These are phyloP conservation scores for Augochlorella aurata DNA, from an alignment of 2,888 invertebrate genomes.

Conservation along the genomic window DNA sequence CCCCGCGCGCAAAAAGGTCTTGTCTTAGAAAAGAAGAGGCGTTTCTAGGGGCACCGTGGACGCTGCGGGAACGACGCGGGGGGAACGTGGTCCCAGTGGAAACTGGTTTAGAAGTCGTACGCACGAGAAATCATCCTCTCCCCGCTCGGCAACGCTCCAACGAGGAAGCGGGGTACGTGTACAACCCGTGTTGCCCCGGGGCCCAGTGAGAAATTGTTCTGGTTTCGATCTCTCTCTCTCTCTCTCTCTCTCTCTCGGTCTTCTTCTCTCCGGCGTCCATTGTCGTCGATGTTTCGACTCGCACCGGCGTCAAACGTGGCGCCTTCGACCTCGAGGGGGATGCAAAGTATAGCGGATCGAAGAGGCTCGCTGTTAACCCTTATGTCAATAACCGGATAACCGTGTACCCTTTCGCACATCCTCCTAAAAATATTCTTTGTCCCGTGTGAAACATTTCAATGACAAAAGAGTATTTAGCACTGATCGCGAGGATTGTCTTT, in stretches of 20 bases:
- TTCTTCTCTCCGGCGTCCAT: not conserved
- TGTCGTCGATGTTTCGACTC: constrained; percentile 5
- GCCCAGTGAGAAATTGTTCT: constrained; percentile 26
- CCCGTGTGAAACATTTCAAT: too few species aligned
- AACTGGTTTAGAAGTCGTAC: constrained; percentile 68
- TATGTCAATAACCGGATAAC: too few species aligned
- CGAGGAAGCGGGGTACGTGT: constrained; percentile 31
- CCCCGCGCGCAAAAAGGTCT: constrained; percentile 45
- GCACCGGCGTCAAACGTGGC: constrained; percentile 16
- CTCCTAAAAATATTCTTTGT: too few species aligned
- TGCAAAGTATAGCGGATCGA: constrained; percentile 5
- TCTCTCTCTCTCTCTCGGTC: not conserved
- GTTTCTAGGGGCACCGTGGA: constrained; percentile 32
- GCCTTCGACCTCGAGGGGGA: constrained; percentile 14
- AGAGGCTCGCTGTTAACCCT: not conserved
- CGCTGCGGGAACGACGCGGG: constrained; percentile 5
- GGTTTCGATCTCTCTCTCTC: not conserved
- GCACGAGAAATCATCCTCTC: constrained; percentile 50
- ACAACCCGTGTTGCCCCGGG: not conserved
- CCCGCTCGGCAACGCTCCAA: not conserved
- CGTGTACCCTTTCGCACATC: too few species aligned
- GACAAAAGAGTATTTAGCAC: too few species aligned
- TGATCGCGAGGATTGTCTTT: too few species aligned
- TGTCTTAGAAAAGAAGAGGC: constrained; percentile 61
- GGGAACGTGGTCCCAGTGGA: constrained; percentile 45